phyloP scores from a whole-genome alignment of 2,113 vertebrate genomes.

The Ciconia maguari region DNA sequence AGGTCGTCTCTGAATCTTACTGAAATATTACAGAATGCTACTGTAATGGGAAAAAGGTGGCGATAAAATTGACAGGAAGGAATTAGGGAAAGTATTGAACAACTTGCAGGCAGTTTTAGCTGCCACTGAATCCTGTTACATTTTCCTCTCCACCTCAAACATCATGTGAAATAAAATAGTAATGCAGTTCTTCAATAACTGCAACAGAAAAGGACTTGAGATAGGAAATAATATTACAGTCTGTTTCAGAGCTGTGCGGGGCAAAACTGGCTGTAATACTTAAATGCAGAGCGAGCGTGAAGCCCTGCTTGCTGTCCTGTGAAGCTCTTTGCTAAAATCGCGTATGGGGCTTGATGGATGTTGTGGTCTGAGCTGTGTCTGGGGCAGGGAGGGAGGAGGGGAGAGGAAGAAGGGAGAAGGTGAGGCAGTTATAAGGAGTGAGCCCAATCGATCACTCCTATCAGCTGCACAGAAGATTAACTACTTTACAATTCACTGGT shows the following conservation, averaged over 20 bases:
- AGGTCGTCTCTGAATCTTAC: neutral
- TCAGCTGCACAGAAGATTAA: constrained; percentile 19
- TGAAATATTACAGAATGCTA: neutral
- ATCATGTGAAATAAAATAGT: neutral
- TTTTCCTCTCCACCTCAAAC: neutral
- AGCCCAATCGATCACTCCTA: neutral
- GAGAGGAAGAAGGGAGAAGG: neutral
- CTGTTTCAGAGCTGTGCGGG: neutral
- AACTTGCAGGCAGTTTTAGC: neutral
- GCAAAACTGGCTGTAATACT: neutral
- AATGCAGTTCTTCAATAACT: neutral
- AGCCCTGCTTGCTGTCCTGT: neutral
- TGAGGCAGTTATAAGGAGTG: neutral
- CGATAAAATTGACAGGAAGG: neutral
- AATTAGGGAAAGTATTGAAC: neutral
- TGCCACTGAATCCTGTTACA: neutral
- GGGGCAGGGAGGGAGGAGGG: neutral
- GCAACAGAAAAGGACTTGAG: neutral
- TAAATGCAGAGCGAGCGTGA: neutral
- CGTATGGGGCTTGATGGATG: neutral
- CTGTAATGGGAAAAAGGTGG: neutral
- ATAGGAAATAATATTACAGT: neutral
- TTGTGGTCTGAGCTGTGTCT: neutral
- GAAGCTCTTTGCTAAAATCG: neutral
- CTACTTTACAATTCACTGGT: constrained; percentile 46